These are phyloP conservation scores for Tetragnatha montana DNA, from an alignment of 2,888 invertebrate species.

Conservation along the genomic window DNA sequence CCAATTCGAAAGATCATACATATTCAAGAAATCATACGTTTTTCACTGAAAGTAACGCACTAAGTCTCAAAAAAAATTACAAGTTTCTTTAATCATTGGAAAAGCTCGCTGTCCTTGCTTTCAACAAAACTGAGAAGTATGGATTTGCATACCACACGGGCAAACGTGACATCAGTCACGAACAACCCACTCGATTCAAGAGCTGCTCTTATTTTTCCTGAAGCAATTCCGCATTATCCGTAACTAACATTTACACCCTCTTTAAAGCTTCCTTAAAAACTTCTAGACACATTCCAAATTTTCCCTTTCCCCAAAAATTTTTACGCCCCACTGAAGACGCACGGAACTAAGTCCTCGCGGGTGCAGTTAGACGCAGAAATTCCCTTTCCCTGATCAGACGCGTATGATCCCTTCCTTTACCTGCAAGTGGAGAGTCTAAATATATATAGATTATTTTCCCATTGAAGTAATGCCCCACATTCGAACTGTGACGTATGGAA, in stretches of 20 bases:
- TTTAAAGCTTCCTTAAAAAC: neutral
- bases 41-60: no score
- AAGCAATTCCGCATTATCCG: neutral
- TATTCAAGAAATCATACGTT: no score
- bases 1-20: no score
- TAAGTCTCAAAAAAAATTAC: no score
- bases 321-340: neutral
- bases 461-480: conserved; percentile 50
- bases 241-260: neutral
- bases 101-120: no score
- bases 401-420: conserved; percentile 17
- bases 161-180: neutral
- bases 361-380: conserved; percentile 6
- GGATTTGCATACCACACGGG: neutral
- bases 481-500: conserved; percentile 50
- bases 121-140: no score
- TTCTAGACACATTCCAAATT: neutral
- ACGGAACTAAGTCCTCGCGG: neutral
- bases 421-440: conserved; percentile 34
- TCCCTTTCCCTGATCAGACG: conserved; percentile 4
- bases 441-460: conserved; percentile 36
- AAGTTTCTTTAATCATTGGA: no score
- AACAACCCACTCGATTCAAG: neutral
- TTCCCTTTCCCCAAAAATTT: conserved; percentile 39
- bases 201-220: neutral